A percentile compares a stretch with the other conserved stretches of the same genome.
Evolutionary conservation across 2,113 vertebrate species (phyloP).

Genomic region (Maccullochella peelii): DNA sequence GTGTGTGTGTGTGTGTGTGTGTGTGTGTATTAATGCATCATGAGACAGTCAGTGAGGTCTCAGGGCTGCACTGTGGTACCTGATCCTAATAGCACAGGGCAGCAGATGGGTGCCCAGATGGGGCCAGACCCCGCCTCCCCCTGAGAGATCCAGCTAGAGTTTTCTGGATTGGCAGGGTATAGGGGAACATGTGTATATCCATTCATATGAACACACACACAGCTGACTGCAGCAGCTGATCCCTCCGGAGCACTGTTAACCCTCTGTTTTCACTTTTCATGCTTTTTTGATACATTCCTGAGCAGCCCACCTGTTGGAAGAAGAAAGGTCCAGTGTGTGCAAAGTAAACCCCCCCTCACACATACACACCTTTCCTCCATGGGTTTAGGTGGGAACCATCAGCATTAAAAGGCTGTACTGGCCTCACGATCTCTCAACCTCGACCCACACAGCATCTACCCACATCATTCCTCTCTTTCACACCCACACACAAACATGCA

Average conservation of each 20-base stretch:
- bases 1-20: too few species aligned
- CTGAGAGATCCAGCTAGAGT: constrained; percentile 32
- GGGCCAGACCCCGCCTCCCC: background rate
- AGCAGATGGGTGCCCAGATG: constrained; percentile 60
- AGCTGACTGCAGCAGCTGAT: constrained; percentile 24
- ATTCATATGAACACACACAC: background rate
- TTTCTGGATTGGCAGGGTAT: constrained; percentile 3
- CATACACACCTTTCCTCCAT: constrained; percentile 31
- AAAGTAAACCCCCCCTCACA: background rate
- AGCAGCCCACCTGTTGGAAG: constrained; percentile 53
- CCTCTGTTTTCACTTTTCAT: background rate
- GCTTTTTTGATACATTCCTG: constrained; percentile 60
- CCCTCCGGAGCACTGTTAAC: background rate
- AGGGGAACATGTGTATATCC: too few species aligned
- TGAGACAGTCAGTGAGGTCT: background rate
- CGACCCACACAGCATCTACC: constrained; percentile 58
- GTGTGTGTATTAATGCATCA: background rate
- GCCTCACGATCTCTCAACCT: constrained; percentile 56
- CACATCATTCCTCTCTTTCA: constrained; percentile 53
- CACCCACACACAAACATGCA: constrained; percentile 46
- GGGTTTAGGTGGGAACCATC: constrained; percentile 23
- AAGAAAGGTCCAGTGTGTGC: constrained; percentile 53
- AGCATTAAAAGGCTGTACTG: constrained; percentile 20
- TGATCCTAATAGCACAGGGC: constrained; percentile 21
- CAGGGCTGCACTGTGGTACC: background rate